phyloP scores from a whole-genome alignment of 2,113 vertebrate genomes.

The Odocoileus virginianus region DNA sequence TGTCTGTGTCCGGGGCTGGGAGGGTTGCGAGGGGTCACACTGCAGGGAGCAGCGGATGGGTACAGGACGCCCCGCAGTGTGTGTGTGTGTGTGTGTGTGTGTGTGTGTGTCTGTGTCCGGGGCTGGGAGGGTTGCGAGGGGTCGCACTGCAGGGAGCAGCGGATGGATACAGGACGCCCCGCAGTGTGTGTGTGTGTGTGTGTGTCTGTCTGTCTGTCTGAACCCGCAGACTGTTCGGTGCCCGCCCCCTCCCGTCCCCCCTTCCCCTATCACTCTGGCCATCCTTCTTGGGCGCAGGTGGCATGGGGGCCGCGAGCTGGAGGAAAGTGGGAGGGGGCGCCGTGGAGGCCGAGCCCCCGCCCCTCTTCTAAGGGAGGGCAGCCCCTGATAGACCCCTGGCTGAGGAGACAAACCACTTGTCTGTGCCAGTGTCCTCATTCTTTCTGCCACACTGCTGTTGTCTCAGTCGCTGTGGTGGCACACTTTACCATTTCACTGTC shows the following conservation, averaged over 20 bases:
- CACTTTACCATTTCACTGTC: background rate
- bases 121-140: no score
- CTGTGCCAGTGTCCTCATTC: background rate
- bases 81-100: no score
- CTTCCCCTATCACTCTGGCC: background rate
- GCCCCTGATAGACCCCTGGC: background rate
- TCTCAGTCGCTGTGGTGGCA: background rate
- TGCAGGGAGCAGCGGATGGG: no score
- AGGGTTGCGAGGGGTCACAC: no score
- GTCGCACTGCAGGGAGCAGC: no score
- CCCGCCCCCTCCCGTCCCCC: no score
- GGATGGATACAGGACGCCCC: no score
- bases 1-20: no score
- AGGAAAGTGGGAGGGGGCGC: background rate
- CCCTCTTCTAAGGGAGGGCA: background rate
- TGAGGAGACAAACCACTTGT: background rate
- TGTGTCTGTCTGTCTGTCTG: background rate
- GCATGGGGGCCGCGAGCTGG: no score
- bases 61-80: no score
- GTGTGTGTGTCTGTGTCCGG: background rate
- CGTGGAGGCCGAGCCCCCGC: background rate
- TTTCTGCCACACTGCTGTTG: background rate
- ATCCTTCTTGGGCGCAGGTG: no score
- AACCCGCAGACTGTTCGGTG: background rate
- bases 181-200: no score